Percentiles rank a stretch among this genome's conserved stretches.
Evolutionary conservation across 2,113 vertebrate species (phyloP).

Genomic region (Epinephelus fuscoguttatus): DNA sequence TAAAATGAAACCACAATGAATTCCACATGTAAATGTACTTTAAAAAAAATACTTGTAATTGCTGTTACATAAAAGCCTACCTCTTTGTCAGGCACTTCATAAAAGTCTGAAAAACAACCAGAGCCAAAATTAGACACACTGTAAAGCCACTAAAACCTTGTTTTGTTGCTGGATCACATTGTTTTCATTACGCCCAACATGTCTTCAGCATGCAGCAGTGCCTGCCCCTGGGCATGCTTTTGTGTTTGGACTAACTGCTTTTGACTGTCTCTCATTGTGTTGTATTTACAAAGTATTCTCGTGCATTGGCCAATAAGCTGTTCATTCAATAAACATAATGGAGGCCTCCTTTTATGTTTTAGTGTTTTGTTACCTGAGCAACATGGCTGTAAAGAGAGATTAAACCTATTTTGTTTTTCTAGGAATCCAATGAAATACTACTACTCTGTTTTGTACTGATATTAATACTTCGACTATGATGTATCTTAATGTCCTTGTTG

Average conservation of each 20-base stretch:
- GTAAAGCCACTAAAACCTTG: neutral
- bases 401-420: neutral
- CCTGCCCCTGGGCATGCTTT: neutral
- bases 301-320: neutral
- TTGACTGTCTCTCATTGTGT: neutral
- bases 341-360: neutral
- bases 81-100: conserved; percentile 86
- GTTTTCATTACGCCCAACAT: neutral
- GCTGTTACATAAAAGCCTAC: conserved; percentile 67
- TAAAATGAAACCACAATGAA: conserved; percentile 1
- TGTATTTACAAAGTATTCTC: neutral
- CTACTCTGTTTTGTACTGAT: neutral
- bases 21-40: neutral
- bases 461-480: neutral
- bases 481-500: neutral
- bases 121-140: conserved; percentile 14
- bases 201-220: neutral
- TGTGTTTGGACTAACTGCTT: neutral
- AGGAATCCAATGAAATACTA: neutral
- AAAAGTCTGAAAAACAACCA: conserved; percentile 81
- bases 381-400: neutral
- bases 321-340: neutral
- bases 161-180: neutral
- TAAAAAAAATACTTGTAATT: neutral
- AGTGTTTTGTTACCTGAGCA: neutral